Evolutionary conservation across 2,888 invertebrate species (phyloP).

Genomic region (Lucinisca nassula): DNA sequence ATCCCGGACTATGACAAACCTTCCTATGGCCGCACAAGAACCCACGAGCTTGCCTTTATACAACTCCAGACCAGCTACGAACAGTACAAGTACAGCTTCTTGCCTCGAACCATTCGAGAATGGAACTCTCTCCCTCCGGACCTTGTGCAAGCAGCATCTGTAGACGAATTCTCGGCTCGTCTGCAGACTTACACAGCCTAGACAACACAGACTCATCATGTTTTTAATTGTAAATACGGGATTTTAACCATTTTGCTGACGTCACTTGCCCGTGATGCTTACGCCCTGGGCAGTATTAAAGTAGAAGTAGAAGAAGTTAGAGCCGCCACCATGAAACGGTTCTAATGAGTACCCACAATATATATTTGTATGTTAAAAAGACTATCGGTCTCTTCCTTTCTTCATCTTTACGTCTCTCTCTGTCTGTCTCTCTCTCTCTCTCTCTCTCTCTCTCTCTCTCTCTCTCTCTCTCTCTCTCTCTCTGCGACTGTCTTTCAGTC

Average conservation of each 20-base stretch:
- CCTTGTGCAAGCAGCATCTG: slow-evolving; percentile 24
- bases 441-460: too few relatives aligned
- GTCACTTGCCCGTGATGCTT: slow-evolving; percentile 5
- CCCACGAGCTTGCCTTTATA: neutral
- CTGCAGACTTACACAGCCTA: slow-evolving; percentile 28
- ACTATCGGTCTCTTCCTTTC: too few relatives aligned
- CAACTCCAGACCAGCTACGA: neutral
- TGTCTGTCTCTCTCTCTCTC: too few relatives aligned
- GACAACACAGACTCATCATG: slow-evolving; percentile 11
- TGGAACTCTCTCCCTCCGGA: slow-evolving; percentile 11
- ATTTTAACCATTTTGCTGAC: neutral
- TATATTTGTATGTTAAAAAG: too few relatives aligned
- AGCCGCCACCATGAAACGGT: too few relatives aligned
- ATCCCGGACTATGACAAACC: neutral
- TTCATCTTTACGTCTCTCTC: too few relatives aligned
- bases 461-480: too few relatives aligned
- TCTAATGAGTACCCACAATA: too few relatives aligned
- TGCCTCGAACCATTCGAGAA: slow-evolving; percentile 17
- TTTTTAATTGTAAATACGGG: slow-evolving; percentile 8
- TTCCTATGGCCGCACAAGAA: neutral
- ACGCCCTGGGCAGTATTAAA: neutral
- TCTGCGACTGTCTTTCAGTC: too few relatives aligned
- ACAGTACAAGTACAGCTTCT: slow-evolving; percentile 27
- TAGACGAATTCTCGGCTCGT: slow-evolving; percentile 14
- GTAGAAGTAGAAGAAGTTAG: slow-evolving; percentile 64